phyloP scores from a whole-genome alignment of 2,888 invertebrate genomes.

The Chymomyza procnemis region DNA sequence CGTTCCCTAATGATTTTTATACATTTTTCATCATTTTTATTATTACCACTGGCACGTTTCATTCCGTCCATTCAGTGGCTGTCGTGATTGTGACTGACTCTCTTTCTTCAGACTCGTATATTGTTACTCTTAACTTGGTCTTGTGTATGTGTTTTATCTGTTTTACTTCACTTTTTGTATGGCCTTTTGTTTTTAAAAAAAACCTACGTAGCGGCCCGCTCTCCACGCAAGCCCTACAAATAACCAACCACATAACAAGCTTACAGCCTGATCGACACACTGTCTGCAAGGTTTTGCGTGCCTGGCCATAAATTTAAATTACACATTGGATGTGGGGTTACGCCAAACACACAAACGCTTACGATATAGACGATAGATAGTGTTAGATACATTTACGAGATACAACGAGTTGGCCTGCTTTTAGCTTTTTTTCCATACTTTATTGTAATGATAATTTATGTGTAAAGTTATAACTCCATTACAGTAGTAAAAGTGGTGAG shows the following conservation, averaged over 20 bases:
- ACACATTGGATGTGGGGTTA: conserved; percentile 32
- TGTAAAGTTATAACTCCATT: conserved; percentile 28
- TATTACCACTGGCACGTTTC: conserved; percentile 39
- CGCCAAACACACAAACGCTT: conserved; percentile 37
- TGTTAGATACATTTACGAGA: background rate
- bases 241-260: background rate
- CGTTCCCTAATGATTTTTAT: conserved; percentile 10
- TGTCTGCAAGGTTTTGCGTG: conserved; percentile 41
- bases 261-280: conserved; percentile 46
- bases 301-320: conserved; percentile 46
- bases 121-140: conserved; percentile 27
- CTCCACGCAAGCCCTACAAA: background rate
- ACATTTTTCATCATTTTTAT: conserved; percentile 31
- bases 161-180: conserved; percentile 2
- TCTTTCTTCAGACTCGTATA: conserved; percentile 10
- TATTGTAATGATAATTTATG: conserved; percentile 35
- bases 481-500: background rate
- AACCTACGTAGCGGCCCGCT: background rate
- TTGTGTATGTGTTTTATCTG: conserved; percentile 22
- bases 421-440: conserved; percentile 33
- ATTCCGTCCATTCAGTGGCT: conserved; percentile 43
- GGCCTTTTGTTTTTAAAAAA: background rate
- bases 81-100: background rate
- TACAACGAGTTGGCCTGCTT: background rate
- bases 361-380: conserved; percentile 16